Base-by-base conservation (phyloP, 2,113 vertebrate species). In the Cyanoramphus novaezelandiae region DNA sequence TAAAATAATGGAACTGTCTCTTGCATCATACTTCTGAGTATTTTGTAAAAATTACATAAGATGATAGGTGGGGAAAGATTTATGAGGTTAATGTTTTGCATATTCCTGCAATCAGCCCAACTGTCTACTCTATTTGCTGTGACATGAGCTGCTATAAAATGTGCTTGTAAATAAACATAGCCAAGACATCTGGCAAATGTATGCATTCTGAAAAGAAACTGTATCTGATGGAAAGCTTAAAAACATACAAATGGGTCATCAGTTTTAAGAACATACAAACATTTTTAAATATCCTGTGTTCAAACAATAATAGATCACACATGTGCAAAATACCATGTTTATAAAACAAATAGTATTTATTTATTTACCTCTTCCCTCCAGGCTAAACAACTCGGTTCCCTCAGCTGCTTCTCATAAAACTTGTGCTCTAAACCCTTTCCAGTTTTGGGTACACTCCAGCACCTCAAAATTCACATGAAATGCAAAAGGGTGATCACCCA, bases 1-100 rank as follows among this genome's bases (percentile, higher is more conserved):
- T 85, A 60, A 84, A 84, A 82, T 69, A 95, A 95, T n/a, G 44
- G 62, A 79, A 69, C 47, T 50, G n/a, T 47, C 57, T 82, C 47
- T 77, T 59, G 49, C 89, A 92, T 21, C 74, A 25, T 28, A 52
- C 27, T 87, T 63, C n/a, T 35, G 46, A 82, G 29, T 74, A 80
- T 59, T 88, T 59, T 59, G 49, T 80, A 47, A 52, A 94, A 91
- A 85, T 85, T 85, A 62, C 24, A 29, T 60, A 94, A 93, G 49
- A 50, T 2, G 9, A 52, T 44, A 89, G 60, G 21, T 84, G 46
- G n/a, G 75, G 49, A 89, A 78, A 88, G 72, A 94, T 84, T 60
- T 79, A 94, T n/a, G 25, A 95, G 60, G 69, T 71, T 86, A 93
- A 90, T 15, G 9, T 57, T 90, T 93, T 79, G 69, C 72, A 53